Base-by-base conservation (phyloP, 2,113 vertebrate species). In the Gallinago undulata region DNA sequence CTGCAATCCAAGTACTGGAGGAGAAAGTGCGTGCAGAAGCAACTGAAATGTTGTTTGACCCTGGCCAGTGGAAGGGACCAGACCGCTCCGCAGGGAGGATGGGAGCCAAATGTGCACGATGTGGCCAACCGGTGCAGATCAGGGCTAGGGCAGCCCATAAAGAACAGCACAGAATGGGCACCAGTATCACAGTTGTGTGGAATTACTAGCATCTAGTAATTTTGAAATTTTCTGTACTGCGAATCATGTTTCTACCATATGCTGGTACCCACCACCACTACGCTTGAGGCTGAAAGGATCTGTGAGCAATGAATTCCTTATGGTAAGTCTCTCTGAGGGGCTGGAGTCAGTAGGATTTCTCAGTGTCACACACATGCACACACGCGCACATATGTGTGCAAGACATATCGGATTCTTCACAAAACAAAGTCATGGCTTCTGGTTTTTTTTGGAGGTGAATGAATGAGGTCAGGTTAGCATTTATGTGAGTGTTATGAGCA, bases 41-140 rank as follows among this genome's bases (percentile, higher is more conserved):
- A 79, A 45, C 7, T 31, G 70, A 72, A 64, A 45, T 1, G 2
- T 47, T 57, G 10, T 43, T 79, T 87, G 45, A 48, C 30, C 30
- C 13, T 50, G 22, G 13, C 0, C 13, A 3, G 43, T 31, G 23
- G 15, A 72, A 56, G 21, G 13, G 23, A 56, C 10, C 25, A 39
- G 28, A 41, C 0, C 35, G 35, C 7, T 82, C 22, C 0, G 0
- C 27, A 11, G 30, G 19, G 11, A 53, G 23, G 14, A 14, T 10
- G 37, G 55, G 13, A 57, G 23, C 6, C 55, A 79, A 50, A 22
- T 5, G 3, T 60, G 27, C 25, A 27, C 4, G 3, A 4, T 4
- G 21, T 25, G 33, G 5, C 30, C 43, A 60, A 2, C 11, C 11
- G 31, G 11, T 31, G 24, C 15, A 64, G 35, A 9, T 7, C 8